phyloP scores from a whole-genome alignment of 2,797 vertebrate genomes.

The Bothrops alternatus region DNA sequence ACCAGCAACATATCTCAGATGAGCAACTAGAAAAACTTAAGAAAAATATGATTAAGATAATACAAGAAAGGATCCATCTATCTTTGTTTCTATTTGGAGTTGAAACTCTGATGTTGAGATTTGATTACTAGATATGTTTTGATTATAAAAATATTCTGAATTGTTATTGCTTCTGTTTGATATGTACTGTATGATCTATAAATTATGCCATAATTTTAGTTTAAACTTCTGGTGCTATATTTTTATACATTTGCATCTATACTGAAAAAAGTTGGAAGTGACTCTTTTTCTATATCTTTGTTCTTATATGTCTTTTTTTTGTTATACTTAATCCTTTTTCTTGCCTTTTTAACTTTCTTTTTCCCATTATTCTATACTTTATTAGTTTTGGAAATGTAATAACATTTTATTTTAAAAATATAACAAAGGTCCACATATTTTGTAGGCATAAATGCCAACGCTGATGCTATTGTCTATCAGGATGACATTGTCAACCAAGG shows the following conservation, averaged over 20 bases:
- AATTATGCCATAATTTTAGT: neutral
- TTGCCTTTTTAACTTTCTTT: neutral
- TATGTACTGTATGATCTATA: neutral
- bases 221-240: neutral
- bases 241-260: neutral
- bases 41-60: slow-evolving; percentile 42
- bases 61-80: slow-evolving; percentile 42
- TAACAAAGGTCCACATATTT: slow-evolving; percentile 37
- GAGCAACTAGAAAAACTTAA: slow-evolving; percentile 28
- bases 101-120: neutral
- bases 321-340: neutral
- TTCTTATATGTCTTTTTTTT: neutral
- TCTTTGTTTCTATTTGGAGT: neutral
- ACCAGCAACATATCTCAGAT: slow-evolving; percentile 12
- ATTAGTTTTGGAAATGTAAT: neutral
- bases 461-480: neutral
- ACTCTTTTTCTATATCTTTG: neutral
- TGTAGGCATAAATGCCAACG: neutral
- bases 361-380: neutral
- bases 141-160: neutral
- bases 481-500: neutral
- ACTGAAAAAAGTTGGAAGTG: neutral
- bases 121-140: neutral
- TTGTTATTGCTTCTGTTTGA: neutral
- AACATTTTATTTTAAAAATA: slow-evolving; percentile 48